Base-by-base conservation (phyloP, 2,888 invertebrate genomes). In the Lithophane ornitopus region DNA sequence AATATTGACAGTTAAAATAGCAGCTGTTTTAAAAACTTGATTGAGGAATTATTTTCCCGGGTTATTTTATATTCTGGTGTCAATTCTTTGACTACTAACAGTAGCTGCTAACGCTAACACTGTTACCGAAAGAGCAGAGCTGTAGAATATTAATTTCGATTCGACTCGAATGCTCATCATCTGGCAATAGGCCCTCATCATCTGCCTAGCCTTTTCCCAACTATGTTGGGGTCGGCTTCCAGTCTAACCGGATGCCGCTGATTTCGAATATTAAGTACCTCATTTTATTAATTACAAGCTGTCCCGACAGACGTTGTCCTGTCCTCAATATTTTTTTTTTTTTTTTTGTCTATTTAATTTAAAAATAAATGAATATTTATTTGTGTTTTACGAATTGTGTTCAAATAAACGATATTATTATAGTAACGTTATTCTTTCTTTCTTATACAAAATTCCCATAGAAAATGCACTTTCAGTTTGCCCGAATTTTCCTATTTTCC, bases 1-100 rank as follows among this genome's bases (percentile, higher is more conserved):
- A 62, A 46, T 59, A 54, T 41, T 63, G 52, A 59, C 58, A 28
- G 14, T n/a, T 80, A 14, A 54, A 74, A 49, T 56, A 26, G 54
- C 49, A 44, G 34, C 39, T 41, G 61, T 44, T 61, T 34, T 34
- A n/a, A n/a, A n/a, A n/a, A n/a, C n/a, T 61, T 79, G 52, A 58
- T 68, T 56, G 46, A 34, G 22, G 62, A 54, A 52, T 75, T 58
- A 62, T 59, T 66, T 66, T 61, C 22, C 16, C 7, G 11, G 11
- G 11, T n/a, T 19, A n/a, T 19, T 39, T 67, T 39, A 7, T 19
- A 54, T 54, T 54, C 26, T 39, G 8, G 8, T 41, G 8, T 41
- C 8, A 46, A 19, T 70, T 66, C 3, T 70, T 66, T 46, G 41
- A 28, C 0, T 28, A 49, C 1, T 26, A 3, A 14, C 14, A 12